Percentiles rank a stretch among this genome's conserved stretches.
phyloP scores from a whole-genome alignment of 2,888 invertebrate genomes.

The Serripes groenlandicus region DNA sequence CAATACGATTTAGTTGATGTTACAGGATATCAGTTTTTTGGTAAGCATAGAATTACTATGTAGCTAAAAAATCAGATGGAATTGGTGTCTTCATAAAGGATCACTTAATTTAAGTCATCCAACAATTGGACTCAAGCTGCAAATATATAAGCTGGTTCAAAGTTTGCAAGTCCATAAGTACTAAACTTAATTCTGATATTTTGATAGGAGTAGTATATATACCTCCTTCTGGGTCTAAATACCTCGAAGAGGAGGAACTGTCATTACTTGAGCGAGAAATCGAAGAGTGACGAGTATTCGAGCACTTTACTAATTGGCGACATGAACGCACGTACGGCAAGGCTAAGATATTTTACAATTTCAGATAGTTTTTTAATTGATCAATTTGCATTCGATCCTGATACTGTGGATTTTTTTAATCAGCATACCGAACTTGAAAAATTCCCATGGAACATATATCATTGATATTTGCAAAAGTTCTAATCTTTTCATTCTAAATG shows the following conservation, averaged over 20 bases:
- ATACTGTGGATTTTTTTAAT: background rate
- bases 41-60: slow-evolving; percentile 13
- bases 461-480: slow-evolving; percentile 9
- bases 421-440: too few species aligned
- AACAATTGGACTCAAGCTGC: too few species aligned
- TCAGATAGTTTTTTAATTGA: slow-evolving; percentile 17
- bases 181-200: background rate
- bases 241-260: background rate
- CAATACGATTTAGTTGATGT: slow-evolving; percentile 8
- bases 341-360: background rate
- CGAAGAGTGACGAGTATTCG: slow-evolving; percentile 1
- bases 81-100: slow-evolving; percentile 18
- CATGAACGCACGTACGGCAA: slow-evolving; percentile 2
- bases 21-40: background rate
- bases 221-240: slow-evolving; percentile 19
- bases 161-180: background rate
- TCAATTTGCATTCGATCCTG: background rate
- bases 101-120: too few species aligned
- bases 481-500: slow-evolving; percentile 14
- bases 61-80: slow-evolving; percentile 20
- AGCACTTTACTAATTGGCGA: slow-evolving; percentile 12
- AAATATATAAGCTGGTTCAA: too few species aligned
- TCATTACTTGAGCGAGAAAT: background rate
- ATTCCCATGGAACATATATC: background rate
- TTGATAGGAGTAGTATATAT: slow-evolving; percentile 9